Evolutionary conservation across 1,140 invertebrate genomes (phyloP), one percentile per base, ranked within the genome.

Genomic region (Bombus superbus): DNA sequence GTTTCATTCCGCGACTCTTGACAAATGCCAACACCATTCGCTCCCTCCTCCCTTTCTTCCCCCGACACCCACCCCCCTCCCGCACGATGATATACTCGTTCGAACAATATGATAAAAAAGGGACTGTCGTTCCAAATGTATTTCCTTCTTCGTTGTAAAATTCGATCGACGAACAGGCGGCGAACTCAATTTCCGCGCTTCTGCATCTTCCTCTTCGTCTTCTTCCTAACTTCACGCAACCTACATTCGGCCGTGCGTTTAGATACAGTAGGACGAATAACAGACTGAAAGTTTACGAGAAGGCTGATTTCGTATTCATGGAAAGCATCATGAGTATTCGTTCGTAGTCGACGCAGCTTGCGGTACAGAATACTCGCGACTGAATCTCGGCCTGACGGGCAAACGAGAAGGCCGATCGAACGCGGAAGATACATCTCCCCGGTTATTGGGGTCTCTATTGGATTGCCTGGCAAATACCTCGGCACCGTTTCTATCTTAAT

Each of bases 291-390:
- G 84, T 89, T 62, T 84, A 83, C 81, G 72, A 81, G 59, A 77
- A 80, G 66, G 71, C 86, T 92, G 85, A 92, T 92, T 87, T 44
- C 68, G 90, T 92, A 92, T 92, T 92, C 91, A 92, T 92, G 89
- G 83, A 86, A 92, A 91, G 86, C 91, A 87, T 82, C 82, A 85
- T 66, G 83, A 73, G 85, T 77, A 89, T 89, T 89, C 80, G 75
- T 64, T 81, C 69, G 81, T 85, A 85, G 79, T 81, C 81, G 72
- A 82, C 81, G 85, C 81, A 81, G 75, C 71, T 82, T 89, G 85
- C 53, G 80, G 77, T 40, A 35, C n/a, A 18, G 44, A 9, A 28
- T n/a, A 44, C 71, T 81, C 62, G 69, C 32, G 74, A 73, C 64
- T 72, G n/a, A 44, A 44, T 74, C 72, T 74, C 25, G 38, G 59